phyloP scores from a whole-genome alignment of 2,797 vertebrate species.

The Molothrus ater region DNA sequence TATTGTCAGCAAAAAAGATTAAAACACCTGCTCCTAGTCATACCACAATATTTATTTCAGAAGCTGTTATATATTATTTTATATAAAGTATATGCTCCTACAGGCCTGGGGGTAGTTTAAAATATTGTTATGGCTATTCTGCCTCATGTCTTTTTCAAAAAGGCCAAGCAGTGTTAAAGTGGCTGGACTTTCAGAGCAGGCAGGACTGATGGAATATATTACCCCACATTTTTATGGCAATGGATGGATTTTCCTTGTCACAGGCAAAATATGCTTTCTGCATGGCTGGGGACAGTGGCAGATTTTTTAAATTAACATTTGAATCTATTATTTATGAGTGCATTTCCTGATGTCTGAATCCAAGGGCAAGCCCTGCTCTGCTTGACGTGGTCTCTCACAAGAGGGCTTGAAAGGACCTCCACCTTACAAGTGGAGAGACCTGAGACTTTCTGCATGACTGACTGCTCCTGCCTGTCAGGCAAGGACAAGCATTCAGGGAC shows the following conservation, averaged over 20 bases:
- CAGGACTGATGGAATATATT: background rate
- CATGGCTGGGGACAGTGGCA: background rate
- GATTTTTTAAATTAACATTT: slow-evolving; percentile 48
- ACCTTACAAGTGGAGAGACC: background rate
- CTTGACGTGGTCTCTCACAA: background rate
- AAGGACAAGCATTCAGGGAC: background rate
- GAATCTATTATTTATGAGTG: slow-evolving; percentile 44
- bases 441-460: background rate
- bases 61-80: background rate
- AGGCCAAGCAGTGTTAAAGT: background rate
- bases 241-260: background rate
- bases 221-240: background rate
- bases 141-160: background rate
- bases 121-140: background rate
- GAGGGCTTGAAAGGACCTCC: background rate
- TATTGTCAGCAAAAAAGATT: background rate
- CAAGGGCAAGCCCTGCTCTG: background rate
- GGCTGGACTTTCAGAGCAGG: background rate
- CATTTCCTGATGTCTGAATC: slow-evolving; percentile 27
- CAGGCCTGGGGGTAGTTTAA: background rate
- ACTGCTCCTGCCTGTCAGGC: background rate
- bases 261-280: background rate
- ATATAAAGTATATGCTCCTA: background rate
- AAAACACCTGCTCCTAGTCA: background rate
- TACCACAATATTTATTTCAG: background rate